Base-by-base conservation (phyloP, 2,113 vertebrate species). In the Collichthys lucidus region DNA sequence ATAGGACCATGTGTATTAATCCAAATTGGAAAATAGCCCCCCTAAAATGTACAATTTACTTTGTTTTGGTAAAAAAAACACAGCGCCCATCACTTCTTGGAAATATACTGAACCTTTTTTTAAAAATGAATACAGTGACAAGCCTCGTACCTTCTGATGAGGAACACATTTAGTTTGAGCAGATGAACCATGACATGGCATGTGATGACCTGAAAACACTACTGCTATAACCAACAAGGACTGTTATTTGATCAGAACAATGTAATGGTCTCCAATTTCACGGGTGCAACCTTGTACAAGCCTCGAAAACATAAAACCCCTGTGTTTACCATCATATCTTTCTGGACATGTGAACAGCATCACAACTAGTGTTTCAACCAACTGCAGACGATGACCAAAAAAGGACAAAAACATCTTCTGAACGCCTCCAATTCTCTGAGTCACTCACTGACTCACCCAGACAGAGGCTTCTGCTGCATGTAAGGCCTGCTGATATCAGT, bases 371-470 rank as follows among this genome's bases (percentile, higher is more conserved):
- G 44, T 29, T 78, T 53, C 47, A 24, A 83, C 14, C 61, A 64
- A 64, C 26, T 50, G 24, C 20, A n/a, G 24, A 49, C 2, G 2
- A 24, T 56, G 56, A 29, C 11, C 22, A 57, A 26, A 24, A 26
- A 22, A 42, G 35, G 35, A 14, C 40, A 35, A 31, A 31, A 66
- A 42, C 35, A 35, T 72, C 22, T 50, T 66, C 52, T 44, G 5
- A 17, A 53, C 52, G 22, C 74, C 74, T 77, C 40, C 16, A 2
- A 42, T 24, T n/a, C 59, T 20, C 47, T 55, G 73, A 83, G 46
- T 77, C 73, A 59, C 49, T 71, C 69, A 3, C 24, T 62, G 65
- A 50, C 73, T 71, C 80, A 73, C 31, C 3, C 68, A 53, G 31
- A 57, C 9, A 15, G 26, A 61, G 20, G 11, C 57, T 59, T 47